phyloP scores from a whole-genome alignment of 2,113 vertebrate genomes.

The Alectura lathami region DNA sequence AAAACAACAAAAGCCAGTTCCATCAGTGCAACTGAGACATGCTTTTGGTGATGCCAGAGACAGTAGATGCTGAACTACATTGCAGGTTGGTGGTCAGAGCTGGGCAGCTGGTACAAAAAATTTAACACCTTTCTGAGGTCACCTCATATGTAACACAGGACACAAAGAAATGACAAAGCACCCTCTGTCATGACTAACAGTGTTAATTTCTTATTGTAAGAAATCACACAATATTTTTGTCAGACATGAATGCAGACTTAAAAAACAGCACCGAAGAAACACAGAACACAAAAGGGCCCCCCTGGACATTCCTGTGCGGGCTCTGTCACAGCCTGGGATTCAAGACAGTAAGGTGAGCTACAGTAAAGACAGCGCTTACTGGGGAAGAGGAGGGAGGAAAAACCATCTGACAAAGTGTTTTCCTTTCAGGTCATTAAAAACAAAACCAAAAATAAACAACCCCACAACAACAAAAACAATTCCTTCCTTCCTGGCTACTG shows the following conservation, averaged over 20 bases:
- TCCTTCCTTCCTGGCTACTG: slow-evolving; percentile 37
- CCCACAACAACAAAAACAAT: background rate
- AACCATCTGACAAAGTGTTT: background rate
- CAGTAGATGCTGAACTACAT: background rate
- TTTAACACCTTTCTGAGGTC: background rate
- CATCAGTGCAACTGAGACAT: background rate
- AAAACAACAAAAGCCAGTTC: background rate
- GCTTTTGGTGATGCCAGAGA: background rate
- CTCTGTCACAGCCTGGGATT: background rate
- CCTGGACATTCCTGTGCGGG: background rate
- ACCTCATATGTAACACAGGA: background rate
- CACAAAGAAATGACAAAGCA: background rate
- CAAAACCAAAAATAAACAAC: background rate
- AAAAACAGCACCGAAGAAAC: background rate
- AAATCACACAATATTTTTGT: background rate
- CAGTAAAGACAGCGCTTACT: background rate
- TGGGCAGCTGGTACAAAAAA: background rate
- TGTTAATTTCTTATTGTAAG: background rate
- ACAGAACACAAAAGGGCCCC: fast-evolving
- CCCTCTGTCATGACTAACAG: background rate
- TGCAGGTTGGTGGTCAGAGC: background rate
- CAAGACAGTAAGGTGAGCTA: background rate
- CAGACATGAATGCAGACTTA: background rate
- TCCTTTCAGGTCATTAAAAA: background rate
- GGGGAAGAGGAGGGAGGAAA: background rate